phyloP scores from a whole-genome alignment of 1,140 invertebrate species.

The Hermetia illucens region DNA sequence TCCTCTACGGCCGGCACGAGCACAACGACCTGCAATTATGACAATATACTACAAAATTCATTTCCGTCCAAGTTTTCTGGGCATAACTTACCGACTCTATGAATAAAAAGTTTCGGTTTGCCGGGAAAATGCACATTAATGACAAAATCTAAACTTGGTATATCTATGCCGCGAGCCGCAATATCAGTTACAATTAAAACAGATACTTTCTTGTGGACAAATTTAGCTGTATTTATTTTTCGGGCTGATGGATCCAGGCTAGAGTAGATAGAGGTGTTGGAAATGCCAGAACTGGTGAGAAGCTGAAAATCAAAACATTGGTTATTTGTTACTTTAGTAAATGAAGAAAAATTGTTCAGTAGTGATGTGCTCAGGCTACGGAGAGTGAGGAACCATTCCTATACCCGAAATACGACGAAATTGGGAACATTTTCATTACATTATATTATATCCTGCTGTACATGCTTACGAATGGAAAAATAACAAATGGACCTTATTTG shows the following conservation, averaged over 20 bases:
- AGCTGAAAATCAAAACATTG: too few relatives aligned
- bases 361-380: too few relatives aligned
- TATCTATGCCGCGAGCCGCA: constrained; percentile 93
- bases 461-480: too few relatives aligned
- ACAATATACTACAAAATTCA: constrained; percentile 4
- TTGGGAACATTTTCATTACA: too few relatives aligned
- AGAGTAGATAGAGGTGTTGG: constrained; percentile 86
- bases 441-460: too few relatives aligned
- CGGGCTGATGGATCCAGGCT: constrained; percentile 87
- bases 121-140: constrained; percentile 97
- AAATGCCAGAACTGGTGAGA: constrained; percentile 61
- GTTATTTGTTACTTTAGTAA: too few relatives aligned
- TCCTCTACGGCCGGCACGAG: constrained; percentile 82
- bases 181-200: constrained; percentile 92
- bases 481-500: too few relatives aligned
- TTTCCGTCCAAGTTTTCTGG: too few relatives aligned
- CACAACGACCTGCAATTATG: constrained; percentile 88
- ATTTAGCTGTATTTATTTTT: constrained; percentile 91
- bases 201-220: constrained; percentile 60
- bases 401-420: too few relatives aligned
- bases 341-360: too few relatives aligned
- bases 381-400: too few relatives aligned
- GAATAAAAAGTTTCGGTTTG: constrained; percentile 94
- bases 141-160: constrained; percentile 90
- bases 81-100: constrained; percentile 78